Evolutionary conservation across 2,888 invertebrate species (phyloP).

Genomic region (Heliconius cydno): DNA sequence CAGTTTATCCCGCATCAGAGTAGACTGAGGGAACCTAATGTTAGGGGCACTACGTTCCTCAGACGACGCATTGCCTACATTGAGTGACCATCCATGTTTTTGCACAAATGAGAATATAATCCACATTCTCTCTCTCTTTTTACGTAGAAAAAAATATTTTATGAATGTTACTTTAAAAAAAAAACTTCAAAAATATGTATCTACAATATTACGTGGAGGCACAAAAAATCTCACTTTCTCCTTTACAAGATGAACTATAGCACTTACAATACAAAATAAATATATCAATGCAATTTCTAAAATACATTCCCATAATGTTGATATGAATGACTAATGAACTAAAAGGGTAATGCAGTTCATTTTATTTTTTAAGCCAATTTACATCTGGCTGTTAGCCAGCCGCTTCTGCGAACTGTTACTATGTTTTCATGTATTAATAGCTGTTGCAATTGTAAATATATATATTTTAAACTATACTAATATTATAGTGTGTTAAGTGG

Average conservation of each 20-base stretch:
- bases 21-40: too few species aligned
- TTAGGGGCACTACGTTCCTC: too few species aligned
- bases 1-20: too few species aligned
- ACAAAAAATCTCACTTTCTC: too few species aligned
- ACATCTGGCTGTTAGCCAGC: constrained; percentile 38
- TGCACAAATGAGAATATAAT: too few species aligned
- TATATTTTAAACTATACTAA: neutral
- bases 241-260: neutral
- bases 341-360: constrained; percentile 41
- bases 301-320: constrained; percentile 3
- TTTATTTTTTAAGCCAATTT: constrained; percentile 44
- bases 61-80: too few species aligned
- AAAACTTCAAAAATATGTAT: too few species aligned
- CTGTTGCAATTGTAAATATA: constrained; percentile 19
- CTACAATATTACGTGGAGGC: too few species aligned
- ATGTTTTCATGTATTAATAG: constrained; percentile 23
- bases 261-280: neutral
- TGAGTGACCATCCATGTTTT: too few species aligned
- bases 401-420: constrained; percentile 40
- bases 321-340: constrained; percentile 47
- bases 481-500: constrained; percentile 1
- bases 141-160: too few species aligned
- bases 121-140: too few species aligned
- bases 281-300: neutral
- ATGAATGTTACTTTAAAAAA: too few species aligned